These are phyloP conservation scores for Tragelaphus strepsiceros DNA, from an alignment of 2,113 vertebrate genomes.

Conservation along the genomic window DNA sequence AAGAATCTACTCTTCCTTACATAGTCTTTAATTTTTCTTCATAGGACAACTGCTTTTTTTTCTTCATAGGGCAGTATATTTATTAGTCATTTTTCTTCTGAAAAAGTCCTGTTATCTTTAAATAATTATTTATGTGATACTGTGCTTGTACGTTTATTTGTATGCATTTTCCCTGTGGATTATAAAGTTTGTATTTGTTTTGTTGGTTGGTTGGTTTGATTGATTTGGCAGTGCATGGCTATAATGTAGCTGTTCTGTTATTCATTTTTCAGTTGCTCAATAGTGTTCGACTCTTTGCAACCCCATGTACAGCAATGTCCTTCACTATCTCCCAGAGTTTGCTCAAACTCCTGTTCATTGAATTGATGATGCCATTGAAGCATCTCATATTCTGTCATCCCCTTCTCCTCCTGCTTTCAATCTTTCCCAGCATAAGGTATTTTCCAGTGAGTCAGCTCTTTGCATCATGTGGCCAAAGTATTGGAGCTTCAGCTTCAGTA, in stretches of 20 bases:
- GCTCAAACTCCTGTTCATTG: background rate
- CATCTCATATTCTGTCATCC: background rate
- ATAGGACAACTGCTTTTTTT: background rate
- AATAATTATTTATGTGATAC: background rate
- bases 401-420: background rate
- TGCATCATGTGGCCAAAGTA: background rate
- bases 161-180: background rate
- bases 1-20: background rate
- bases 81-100: background rate
- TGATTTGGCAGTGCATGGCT: background rate
- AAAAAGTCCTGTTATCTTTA: background rate
- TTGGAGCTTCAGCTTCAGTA: background rate
- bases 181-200: background rate
- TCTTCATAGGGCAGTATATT: background rate
- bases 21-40: background rate
- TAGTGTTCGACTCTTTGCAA: background rate
- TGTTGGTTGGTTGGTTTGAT: background rate
- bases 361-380: background rate
- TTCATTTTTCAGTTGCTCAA: background rate
- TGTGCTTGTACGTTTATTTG: background rate
- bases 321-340: background rate
- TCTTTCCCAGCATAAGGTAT: background rate
- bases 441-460: background rate
- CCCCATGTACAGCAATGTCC: background rate
- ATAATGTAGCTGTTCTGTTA: background rate